phyloP scores from a whole-genome alignment of 30 jellyfish, hydroid and myxozoan species.

The Rhopilema esculentum region DNA sequence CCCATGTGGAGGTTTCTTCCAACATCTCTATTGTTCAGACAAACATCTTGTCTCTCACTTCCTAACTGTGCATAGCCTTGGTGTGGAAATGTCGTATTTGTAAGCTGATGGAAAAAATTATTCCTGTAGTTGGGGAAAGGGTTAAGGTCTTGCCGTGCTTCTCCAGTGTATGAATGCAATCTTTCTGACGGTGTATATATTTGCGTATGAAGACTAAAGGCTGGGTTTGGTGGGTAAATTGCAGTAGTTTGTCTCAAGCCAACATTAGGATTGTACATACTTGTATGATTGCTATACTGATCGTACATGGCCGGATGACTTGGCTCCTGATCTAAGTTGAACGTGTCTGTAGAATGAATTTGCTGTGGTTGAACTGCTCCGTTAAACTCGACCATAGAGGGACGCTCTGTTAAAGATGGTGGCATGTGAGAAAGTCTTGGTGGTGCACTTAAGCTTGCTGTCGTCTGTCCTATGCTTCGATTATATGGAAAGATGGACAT shows the following conservation, averaged over 20 bases:
- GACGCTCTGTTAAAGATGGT: conserved; percentile 85
- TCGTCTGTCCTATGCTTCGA: conserved; percentile 65
- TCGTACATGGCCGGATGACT: conserved; percentile 61
- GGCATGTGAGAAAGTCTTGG: conserved; percentile 96
- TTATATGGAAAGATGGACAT: conserved; percentile 70
- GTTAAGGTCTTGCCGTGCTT: conserved; percentile 48
- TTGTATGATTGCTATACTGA: conserved; percentile 58
- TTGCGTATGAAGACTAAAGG: conserved; percentile 73
- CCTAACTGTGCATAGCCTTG: conserved; percentile 73
- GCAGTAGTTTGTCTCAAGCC: conserved; percentile 71
- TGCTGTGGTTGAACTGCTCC: conserved; percentile 75
- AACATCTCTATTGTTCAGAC: conserved; percentile 56
- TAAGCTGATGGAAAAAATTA: conserved; percentile 66
- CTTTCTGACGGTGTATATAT: conserved; percentile 77
- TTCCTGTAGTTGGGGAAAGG: conserved; percentile 70
- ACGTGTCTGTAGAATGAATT: conserved; percentile 60
- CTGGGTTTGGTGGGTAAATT: conserved; percentile 71
- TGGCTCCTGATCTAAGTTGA: conserved; percentile 55
- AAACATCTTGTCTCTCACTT: conserved; percentile 70
- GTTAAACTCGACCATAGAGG: conserved; percentile 84
- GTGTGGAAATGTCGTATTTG: conserved; percentile 59
- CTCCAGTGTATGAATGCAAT: conserved; percentile 57
- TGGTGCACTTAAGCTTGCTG: conserved; percentile 73
- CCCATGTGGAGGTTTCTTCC: conserved; percentile 69
- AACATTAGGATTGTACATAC: conserved; percentile 54